Conservation (phyloP, 2,888 invertebrate species). For the Scaptomyza tumidula region DNA sequence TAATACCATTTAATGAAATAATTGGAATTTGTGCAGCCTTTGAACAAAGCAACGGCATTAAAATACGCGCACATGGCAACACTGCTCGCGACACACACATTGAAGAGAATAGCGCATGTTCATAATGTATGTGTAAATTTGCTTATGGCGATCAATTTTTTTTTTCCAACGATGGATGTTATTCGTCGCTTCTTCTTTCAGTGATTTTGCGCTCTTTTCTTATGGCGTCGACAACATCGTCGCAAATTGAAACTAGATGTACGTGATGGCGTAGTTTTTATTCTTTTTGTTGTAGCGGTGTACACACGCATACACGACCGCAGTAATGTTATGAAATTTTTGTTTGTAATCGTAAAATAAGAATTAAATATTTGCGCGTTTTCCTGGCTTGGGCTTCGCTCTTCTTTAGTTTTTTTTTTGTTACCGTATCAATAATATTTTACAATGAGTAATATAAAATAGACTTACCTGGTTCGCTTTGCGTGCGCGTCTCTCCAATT, state of each 20-base stretch:
- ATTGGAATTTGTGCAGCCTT: conserved; percentile 32
- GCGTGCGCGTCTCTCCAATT: conserved; percentile 96
- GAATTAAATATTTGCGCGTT: conserved; percentile 54
- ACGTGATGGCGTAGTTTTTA: conserved; percentile 67
- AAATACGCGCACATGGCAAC: conserved; percentile 77
- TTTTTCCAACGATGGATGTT: conserved; percentile 51
- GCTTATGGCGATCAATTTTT: conserved; percentile 78
- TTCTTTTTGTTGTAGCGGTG: conserved; percentile 46
- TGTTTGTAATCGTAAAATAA: conserved; percentile 42
- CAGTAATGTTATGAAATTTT: conserved; percentile 30
- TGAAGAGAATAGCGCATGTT: conserved; percentile 36
- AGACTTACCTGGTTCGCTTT: conserved; percentile 93
- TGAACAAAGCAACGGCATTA: conserved; percentile 58
- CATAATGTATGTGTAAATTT: conserved; percentile 56
- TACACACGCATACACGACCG: conserved; percentile 33
- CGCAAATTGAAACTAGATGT: conserved; percentile 73
- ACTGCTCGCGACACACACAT: conserved; percentile 58
- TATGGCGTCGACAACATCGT: conserved; percentile 58
- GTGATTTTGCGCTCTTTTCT: conserved; percentile 56
- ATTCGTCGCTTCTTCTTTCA: conserved; percentile 45
- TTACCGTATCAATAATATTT: conserved; percentile 28
- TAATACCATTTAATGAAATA: conserved; percentile 34
- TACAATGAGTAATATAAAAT: conserved; percentile 16
- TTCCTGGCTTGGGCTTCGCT: conserved; percentile 33
- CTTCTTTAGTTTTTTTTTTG: not conserved